Percentiles rank a stretch among this genome's conserved stretches.
These are phyloP conservation scores for Sylvia borin DNA, from an alignment of 2,797 vertebrate genomes.

Conservation along the genomic window DNA sequence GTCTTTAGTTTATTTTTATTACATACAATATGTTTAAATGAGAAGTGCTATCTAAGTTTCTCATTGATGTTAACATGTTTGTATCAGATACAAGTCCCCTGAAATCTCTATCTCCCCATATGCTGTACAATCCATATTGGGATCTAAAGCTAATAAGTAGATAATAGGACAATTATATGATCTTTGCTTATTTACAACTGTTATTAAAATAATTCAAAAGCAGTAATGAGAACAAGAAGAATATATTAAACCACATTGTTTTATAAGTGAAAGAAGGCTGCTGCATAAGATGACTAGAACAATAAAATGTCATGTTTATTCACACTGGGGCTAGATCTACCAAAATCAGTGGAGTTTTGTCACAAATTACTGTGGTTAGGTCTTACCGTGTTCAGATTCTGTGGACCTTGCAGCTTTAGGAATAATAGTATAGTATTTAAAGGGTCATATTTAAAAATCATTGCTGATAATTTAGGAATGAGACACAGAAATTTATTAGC, in stretches of 20 bases:
- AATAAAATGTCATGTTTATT: constrained; percentile 22
- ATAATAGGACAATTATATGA: background rate
- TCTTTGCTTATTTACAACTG: constrained; percentile 26
- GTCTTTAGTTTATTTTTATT: background rate
- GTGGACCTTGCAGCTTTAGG: background rate
- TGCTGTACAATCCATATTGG: background rate
- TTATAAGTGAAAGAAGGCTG: constrained; percentile 25
- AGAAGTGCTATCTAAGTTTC: constrained; percentile 4
- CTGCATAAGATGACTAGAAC: background rate
- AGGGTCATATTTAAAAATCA: background rate
- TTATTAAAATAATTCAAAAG: constrained; percentile 52
- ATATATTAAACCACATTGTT: constrained; percentile 17
- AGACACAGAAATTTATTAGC: background rate
- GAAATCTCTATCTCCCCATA: background rate
- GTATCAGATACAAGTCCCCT: background rate
- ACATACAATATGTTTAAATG: background rate
- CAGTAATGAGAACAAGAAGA: constrained; percentile 3
- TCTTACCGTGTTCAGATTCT: background rate
- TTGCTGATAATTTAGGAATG: background rate
- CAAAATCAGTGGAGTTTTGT: background rate
- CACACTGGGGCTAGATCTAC: background rate
- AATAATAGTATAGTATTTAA: background rate
- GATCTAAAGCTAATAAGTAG: constrained; percentile 28
- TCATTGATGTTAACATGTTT: background rate
- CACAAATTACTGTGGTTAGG: background rate